Evolutionary conservation across 2,888 invertebrate genomes (phyloP), one percentile per base, ranked within the genome.

Genomic region (Bruchidius siliquastri): DNA sequence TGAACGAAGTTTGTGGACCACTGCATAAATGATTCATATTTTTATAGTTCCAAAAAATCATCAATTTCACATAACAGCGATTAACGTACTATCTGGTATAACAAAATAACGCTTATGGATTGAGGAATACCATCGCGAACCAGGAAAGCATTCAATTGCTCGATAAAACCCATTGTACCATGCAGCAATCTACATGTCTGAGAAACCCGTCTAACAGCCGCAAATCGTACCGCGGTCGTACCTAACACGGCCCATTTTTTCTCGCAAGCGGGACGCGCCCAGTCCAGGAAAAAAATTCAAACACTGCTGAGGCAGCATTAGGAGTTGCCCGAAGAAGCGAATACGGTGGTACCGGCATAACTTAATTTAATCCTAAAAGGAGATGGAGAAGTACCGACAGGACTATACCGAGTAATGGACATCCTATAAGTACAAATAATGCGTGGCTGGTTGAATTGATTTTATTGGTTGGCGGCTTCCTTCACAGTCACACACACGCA

Each of bases 281-380:
- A 49, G 49, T 49, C 13, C 13, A 8, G 18, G 49, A 18, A 49
- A 49, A 49, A 49, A 49, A 49, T 49, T 49, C 49, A 49, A 49
- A 49, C 49, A 49, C 49, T 49, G 49, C 13, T 49, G 10, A 13
- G 49, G 49, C 49, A 49, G 49, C 49, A 49, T 49, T 49, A 49
- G 49, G 49, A 49, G 13, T 49, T 49, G 18, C 26, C 26, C 26
- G 26, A 26, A 26, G 26, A 26, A 8, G 26, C 49, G 49, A 49
- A 49, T 49, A 49, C 49, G 10, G 18, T 49, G 49, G 49, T 49
- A 49, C 49, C 49, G 49, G 78, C 78, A 78, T 78, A 78, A 76
- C 78, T 78, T 78, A 78, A 78, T 78, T 78, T 76, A 74, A 74
- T 72, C 78, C 72, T 73, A 78, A 75, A 78, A 76, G 78, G 78